phyloP scores from a whole-genome alignment of 2,888 invertebrate species.

The Andrena haemorrhoa region DNA sequence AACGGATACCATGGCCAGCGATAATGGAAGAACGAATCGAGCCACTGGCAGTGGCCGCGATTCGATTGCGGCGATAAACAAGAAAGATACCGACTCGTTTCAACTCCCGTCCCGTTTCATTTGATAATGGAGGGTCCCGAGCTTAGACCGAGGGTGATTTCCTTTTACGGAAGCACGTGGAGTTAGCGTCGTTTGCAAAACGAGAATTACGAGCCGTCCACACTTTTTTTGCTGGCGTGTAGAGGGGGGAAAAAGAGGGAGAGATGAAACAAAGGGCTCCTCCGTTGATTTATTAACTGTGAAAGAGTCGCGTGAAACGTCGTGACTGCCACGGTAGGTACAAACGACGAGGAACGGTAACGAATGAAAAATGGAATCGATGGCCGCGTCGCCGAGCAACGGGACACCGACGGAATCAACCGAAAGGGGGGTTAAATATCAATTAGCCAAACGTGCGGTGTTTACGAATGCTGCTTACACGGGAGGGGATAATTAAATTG shows the following conservation, averaged over 20 bases:
- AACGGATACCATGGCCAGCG: not conserved
- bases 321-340: not conserved
- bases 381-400: too few species aligned
- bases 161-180: constrained; percentile 14
- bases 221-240: not conserved
- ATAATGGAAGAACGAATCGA: constrained; percentile 6
- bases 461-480: too few species aligned
- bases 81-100: constrained; percentile 31
- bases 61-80: constrained; percentile 36
- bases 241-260: constrained; percentile 15
- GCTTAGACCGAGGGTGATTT: constrained; percentile 7
- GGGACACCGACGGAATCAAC: not conserved
- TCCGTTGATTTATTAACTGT: constrained; percentile 26
- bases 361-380: not conserved
- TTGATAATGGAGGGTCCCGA: constrained; percentile 47
- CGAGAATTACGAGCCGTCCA: constrained; percentile 35
- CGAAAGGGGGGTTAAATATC: too few species aligned
- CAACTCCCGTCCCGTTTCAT: constrained; percentile 39
- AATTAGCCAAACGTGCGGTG: too few species aligned
- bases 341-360: not conserved
- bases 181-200: constrained; percentile 44
- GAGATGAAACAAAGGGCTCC: not conserved
- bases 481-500: not conserved
- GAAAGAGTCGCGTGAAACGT: not conserved
- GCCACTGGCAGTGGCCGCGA: constrained; percentile 18